Conservation (phyloP, 2,797 vertebrate species). For the Tinamus major region DNA sequence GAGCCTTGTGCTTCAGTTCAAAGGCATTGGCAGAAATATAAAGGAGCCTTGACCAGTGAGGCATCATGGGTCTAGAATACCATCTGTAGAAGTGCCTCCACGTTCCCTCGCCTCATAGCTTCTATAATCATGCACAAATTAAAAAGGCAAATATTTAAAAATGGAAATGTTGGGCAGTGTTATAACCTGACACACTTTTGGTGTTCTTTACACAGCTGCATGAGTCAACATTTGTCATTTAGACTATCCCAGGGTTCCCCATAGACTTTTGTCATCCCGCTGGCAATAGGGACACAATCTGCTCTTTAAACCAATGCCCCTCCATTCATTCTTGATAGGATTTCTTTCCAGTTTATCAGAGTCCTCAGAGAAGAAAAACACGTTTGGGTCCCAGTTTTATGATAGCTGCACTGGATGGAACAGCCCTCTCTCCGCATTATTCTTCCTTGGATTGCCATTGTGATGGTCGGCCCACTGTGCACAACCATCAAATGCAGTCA, state of each 20-base stretch:
- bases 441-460: not conserved
- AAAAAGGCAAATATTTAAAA: conserved; percentile 51
- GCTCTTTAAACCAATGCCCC: not conserved
- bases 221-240: conserved; percentile 38
- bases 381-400: not conserved
- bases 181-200: conserved; percentile 41
- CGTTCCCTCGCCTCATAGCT: not conserved
- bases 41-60: not conserved
- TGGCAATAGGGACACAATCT: not conserved
- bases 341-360: conserved; percentile 7
- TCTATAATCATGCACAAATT: not conserved
- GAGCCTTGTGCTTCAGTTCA: not conserved
- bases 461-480: not conserved
- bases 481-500: not conserved
- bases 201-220: conserved; percentile 27
- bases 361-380: not conserved
- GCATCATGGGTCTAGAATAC: not conserved
- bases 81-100: not conserved
- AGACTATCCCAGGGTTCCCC: not conserved
- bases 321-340: not conserved
- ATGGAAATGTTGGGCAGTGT: not conserved
- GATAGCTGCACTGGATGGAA: not conserved
- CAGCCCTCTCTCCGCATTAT: not conserved
- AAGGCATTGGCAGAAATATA: not conserved
- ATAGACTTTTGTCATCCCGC: not conserved